These are phyloP conservation scores for Cremastobaeus sp. DNA, from an alignment of 2,888 invertebrate genomes.

Conservation along the genomic window DNA sequence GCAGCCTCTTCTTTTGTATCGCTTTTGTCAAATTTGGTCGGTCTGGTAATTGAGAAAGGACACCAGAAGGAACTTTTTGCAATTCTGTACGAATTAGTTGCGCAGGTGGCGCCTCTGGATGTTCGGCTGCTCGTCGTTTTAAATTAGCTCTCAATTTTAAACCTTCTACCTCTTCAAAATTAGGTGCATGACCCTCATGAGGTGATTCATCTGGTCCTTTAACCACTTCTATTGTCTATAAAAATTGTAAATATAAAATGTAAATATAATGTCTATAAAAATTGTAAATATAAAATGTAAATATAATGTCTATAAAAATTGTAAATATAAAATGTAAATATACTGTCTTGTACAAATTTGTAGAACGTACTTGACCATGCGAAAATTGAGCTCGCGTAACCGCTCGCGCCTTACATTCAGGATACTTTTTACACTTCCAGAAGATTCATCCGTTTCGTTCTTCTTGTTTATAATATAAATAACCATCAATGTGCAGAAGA, in stretches of 20 bases:
- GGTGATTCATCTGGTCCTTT: neutral
- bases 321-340: neutral
- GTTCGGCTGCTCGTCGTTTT: constrained; percentile 9
- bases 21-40: constrained; percentile 18
- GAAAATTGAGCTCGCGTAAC: neutral
- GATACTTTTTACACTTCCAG: neutral
- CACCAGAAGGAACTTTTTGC: constrained; percentile 12
- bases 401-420: neutral
- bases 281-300: neutral
- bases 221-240: neutral
- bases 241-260: neutral
- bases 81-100: constrained; percentile 14
- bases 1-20: neutral
- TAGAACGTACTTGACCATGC: neutral
- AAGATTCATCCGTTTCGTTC: neutral
- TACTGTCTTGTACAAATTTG: no score
- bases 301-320: neutral
- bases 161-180: neutral
- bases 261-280: neutral
- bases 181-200: neutral
- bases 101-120: constrained; percentile 8
- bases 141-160: neutral
- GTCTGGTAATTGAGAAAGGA: constrained; percentile 4
- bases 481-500: neutral
- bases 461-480: neutral